A percentile compares a stretch with the other conserved stretches of the same genome.
phyloP scores from a whole-genome alignment of 2,797 vertebrate species.

The Luscinia megarhynchos region DNA sequence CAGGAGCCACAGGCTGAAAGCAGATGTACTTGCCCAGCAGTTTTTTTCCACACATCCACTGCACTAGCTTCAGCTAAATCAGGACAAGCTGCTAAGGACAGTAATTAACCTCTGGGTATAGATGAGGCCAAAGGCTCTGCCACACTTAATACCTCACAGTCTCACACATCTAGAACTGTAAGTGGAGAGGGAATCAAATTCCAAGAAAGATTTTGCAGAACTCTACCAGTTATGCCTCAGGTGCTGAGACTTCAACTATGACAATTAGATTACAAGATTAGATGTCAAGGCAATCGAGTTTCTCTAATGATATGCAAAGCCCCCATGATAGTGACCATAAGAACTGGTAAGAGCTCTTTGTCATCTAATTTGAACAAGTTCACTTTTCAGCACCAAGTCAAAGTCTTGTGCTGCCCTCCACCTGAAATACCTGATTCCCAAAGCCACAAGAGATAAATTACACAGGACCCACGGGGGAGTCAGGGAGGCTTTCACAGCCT shows the following conservation, averaged over 20 bases:
- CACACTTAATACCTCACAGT: background rate
- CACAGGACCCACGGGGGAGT: background rate
- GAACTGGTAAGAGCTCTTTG: background rate
- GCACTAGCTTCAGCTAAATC: background rate
- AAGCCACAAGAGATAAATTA: background rate
- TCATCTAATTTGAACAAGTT: background rate
- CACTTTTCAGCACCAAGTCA: background rate
- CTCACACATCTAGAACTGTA: background rate
- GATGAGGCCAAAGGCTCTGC: background rate
- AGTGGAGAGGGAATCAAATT: background rate
- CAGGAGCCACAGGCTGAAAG: background rate
- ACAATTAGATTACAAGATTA: background rate
- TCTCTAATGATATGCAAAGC: background rate
- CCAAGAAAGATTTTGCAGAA: background rate
- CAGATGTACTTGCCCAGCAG: background rate
- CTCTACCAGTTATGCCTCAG: background rate
- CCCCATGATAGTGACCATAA: background rate
- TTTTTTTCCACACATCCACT: background rate
- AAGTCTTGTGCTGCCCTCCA: background rate
- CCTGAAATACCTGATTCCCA: background rate
- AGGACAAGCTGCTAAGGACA: background rate
- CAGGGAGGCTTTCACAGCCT: background rate
- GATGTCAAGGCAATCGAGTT: background rate
- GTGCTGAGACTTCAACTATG: background rate
- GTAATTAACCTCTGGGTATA: background rate